phyloP scores from a whole-genome alignment of 2,797 vertebrate species.

The Acridotheres tristis region DNA sequence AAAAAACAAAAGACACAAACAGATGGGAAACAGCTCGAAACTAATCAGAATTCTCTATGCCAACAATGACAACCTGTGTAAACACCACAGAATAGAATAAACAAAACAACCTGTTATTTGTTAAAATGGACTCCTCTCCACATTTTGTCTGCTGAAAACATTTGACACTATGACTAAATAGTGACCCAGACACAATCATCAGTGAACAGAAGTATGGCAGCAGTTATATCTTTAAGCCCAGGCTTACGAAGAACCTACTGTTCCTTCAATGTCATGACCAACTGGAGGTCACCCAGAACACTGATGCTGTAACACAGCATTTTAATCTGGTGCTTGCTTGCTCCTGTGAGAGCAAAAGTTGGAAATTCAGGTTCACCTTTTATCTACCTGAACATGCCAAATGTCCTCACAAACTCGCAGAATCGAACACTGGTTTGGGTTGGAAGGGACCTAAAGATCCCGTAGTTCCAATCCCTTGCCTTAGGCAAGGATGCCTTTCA shows the following conservation, averaged over 20 bases:
- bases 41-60: neutral
- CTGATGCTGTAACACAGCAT: neutral
- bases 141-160: slow-evolving; percentile 4
- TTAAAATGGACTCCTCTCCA: neutral
- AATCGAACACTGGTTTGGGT: neutral
- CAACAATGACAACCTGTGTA: neutral
- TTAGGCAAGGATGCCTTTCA: neutral
- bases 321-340: neutral
- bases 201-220: neutral
- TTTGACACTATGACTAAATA: neutral
- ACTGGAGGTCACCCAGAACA: neutral
- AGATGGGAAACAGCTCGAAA: slow-evolving; percentile 29
- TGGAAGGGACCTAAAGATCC: neutral
- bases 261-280: neutral
- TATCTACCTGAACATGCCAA: neutral
- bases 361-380: neutral
- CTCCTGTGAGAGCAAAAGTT: neutral
- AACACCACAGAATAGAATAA: neutral
- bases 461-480: neutral
- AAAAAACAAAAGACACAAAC: slow-evolving; percentile 36
- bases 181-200: neutral
- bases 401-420: neutral
- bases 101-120: neutral
- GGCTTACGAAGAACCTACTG: neutral
- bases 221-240: neutral